phyloP scores from a whole-genome alignment of 2,113 vertebrate genomes.

The Carassius carassius region DNA sequence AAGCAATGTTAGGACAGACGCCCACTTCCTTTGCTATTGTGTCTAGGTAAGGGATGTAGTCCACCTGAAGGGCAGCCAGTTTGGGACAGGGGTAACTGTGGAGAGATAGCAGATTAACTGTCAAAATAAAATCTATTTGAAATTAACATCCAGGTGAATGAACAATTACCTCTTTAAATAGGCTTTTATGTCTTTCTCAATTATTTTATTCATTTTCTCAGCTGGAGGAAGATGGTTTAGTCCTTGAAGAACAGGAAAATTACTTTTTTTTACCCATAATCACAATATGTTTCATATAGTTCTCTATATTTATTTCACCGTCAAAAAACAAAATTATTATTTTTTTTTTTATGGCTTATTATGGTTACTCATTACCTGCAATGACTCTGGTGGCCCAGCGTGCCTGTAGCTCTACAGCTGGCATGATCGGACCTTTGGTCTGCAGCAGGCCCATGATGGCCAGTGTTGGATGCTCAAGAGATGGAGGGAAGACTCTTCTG shows the following conservation, averaged over 20 bases:
- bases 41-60: constrained; percentile 80
- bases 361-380: constrained; percentile 72
- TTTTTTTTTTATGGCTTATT: neutral
- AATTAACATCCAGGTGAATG: neutral
- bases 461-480: constrained; percentile 81
- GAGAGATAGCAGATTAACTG: neutral
- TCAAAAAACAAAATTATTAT: neutral
- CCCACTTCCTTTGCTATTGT: constrained; percentile 79
- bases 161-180: constrained; percentile 71
- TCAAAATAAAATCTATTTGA: neutral
- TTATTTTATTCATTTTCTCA: constrained; percentile 75
- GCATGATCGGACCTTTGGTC: constrained; percentile 81
- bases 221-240: constrained; percentile 70
- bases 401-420: constrained; percentile 85
- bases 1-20: constrained; percentile 72
- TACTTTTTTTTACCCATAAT: neutral
- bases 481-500: constrained; percentile 80
- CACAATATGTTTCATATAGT: neutral
- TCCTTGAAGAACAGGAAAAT: constrained; percentile 65
- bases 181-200: constrained; percentile 70
- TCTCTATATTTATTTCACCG: neutral
- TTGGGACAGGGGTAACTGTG: constrained; percentile 55
- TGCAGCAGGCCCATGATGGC: constrained; percentile 84
- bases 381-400: constrained; percentile 86
- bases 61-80: constrained; percentile 69